A percentile compares a stretch with the other conserved stretches of the same genome.
phyloP scores from a whole-genome alignment of 2,888 invertebrate species.

The Papilio protenor region DNA sequence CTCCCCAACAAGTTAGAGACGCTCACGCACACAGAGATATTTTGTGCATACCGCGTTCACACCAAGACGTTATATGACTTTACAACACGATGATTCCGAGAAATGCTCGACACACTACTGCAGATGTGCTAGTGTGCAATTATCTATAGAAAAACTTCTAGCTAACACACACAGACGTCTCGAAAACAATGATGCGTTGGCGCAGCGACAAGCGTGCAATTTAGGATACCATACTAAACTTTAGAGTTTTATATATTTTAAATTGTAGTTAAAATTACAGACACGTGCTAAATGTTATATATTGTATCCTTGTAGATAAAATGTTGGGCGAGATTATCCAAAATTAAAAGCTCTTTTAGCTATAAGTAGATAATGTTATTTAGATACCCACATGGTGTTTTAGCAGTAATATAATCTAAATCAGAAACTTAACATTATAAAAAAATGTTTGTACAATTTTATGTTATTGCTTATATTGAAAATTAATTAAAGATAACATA shows the following conservation, averaged over 20 bases:
- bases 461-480: too few species aligned
- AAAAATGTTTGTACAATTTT: too few species aligned
- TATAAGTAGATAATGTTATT: neutral
- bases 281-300: neutral
- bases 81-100: conserved; percentile 49
- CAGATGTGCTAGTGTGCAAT: conserved; percentile 52
- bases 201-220: conserved; percentile 51
- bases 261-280: neutral
- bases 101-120: conserved; percentile 49
- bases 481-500: neutral
- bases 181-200: conserved; percentile 61
- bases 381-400: neutral
- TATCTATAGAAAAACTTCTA: conserved; percentile 63
- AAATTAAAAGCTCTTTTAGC: neutral
- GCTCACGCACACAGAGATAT: conserved; percentile 45
- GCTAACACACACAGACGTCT: conserved; percentile 55
- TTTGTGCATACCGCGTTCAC: conserved; percentile 42
- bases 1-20: conserved; percentile 52
- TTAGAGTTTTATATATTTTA: conserved; percentile 26
- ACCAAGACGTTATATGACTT: conserved; percentile 45
- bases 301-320: neutral
- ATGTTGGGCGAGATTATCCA: neutral
- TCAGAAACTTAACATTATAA: too few species aligned
- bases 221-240: conserved; percentile 38
- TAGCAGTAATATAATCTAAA: neutral